phyloP scores from a whole-genome alignment of 2,888 invertebrate genomes.

The Eupithecia insigniata region DNA sequence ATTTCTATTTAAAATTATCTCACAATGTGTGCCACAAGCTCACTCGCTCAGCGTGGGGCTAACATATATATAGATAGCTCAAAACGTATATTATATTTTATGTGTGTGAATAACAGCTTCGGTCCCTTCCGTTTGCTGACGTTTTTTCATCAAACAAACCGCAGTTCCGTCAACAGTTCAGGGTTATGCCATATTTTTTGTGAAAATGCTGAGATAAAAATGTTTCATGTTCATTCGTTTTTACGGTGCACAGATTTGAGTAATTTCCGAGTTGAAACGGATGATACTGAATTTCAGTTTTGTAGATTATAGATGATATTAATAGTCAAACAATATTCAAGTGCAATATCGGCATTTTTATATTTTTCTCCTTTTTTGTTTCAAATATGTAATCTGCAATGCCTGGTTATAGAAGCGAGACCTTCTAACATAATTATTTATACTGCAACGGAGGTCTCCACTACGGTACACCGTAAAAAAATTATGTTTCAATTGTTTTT shows the following conservation, averaged over 20 bases:
- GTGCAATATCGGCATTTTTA: background rate
- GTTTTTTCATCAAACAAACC: constrained; percentile 49
- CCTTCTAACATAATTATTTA: no score
- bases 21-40: background rate
- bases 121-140: constrained; percentile 48
- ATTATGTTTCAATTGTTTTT: no score
- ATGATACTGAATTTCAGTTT: background rate
- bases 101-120: background rate
- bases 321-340: background rate
- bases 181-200: constrained; percentile 41
- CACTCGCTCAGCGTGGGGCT: background rate
- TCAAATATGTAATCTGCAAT: no score
- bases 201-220: constrained; percentile 24
- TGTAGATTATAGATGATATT: background rate
- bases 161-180: constrained; percentile 46
- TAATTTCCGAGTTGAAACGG: background rate
- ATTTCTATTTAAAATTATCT: background rate
- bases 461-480: no score
- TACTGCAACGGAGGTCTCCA: no score
- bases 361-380: no score
- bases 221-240: background rate
- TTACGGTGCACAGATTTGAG: background rate
- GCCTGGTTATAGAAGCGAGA: no score
- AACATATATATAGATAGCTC: background rate
- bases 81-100: background rate